Percentiles rank a stretch among this genome's conserved stretches.
Conservation (phyloP, 1,140 invertebrate species). For the Nebria ingens region DNA sequence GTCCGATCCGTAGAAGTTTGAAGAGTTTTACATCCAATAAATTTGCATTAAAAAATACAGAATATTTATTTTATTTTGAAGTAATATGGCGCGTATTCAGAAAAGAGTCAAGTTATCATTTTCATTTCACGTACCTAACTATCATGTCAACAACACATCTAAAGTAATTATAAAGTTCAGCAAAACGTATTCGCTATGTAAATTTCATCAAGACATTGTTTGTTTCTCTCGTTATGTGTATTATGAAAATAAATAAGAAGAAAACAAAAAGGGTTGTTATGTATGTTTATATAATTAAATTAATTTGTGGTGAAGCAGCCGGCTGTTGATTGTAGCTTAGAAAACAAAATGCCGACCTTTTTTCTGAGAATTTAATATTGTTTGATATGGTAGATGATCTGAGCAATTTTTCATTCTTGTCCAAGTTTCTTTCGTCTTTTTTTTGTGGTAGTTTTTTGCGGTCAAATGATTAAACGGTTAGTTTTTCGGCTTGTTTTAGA, state of each 20-base stretch:
- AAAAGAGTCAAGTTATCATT: too few species aligned
- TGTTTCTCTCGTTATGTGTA: neutral
- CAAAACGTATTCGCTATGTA: too few species aligned
- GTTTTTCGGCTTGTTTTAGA: neutral
- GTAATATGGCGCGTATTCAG: too few species aligned
- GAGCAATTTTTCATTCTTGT: neutral
- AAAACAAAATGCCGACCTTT: neutral
- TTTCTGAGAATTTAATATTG: neutral
- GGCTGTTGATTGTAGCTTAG: neutral
- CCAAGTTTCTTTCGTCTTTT: neutral
- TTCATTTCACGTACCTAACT: too few species aligned
- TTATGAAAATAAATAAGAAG: neutral
- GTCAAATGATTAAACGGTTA: neutral
- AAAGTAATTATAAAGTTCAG: too few species aligned
- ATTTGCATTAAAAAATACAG: too few species aligned
- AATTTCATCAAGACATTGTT: too few species aligned
- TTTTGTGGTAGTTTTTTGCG: too few species aligned
- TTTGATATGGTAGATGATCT: neutral
- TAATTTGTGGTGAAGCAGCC: neutral
- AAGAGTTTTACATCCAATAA: too few species aligned
- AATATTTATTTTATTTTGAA: too few species aligned
- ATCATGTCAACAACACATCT: too few species aligned
- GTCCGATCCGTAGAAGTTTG: too few species aligned
- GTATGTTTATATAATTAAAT: constrained; percentile 8
- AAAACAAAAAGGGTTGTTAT: neutral